Evolutionary conservation across 2,113 vertebrate species (phyloP), one percentile per base, ranked within the genome.

Genomic region (Excalfactoria chinensis): DNA sequence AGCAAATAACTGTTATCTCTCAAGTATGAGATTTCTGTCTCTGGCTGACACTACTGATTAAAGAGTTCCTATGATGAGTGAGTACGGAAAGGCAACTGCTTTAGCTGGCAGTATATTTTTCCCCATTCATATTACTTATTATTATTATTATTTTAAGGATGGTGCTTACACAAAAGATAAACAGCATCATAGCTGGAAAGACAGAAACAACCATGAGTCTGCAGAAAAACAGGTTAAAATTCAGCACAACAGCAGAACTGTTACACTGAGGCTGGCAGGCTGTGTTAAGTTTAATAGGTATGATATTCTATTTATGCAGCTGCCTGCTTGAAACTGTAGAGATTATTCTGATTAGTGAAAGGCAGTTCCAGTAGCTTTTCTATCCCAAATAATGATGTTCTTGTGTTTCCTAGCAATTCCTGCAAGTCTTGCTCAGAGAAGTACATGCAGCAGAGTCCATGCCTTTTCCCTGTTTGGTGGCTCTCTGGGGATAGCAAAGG

Each of bases 1-100:
- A 68, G 87, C 46, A 95, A 93, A 95, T 95, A 95, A 89, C 89
- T 91, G 79, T 93, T 96, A 90, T 96, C 91, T 92, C 89, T 94
- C 93, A 92, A 53, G 56, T 68, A 26, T 51, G 87, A 92, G 87
- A 94, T 91, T 89, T 88, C 79, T 94, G 84, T 92, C 69, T 56
- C 81, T 91, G 72, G 75, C 60, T 92, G 94, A 95, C 91, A 93
- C 40, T 74, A 82, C 79, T 95, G 91, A 95, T 95, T 94, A 88
- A 95, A 94, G 82, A 84, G 79, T 77, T 91, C 87, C 93, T 84
- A 90, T 56, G 64, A 88, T 71, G 82, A 89, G 51, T 0, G 0
- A 93, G 40, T 53, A 26, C 43, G 75, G 71, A 88, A 93, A 95
- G 30, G 64, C 91, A 95, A 73, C 84, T 66, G 67, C 93, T 95